Evolutionary conservation across 2,113 vertebrate genomes (phyloP), one percentile per base, ranked within the genome.

Genomic region (Apeltes quadracus): DNA sequence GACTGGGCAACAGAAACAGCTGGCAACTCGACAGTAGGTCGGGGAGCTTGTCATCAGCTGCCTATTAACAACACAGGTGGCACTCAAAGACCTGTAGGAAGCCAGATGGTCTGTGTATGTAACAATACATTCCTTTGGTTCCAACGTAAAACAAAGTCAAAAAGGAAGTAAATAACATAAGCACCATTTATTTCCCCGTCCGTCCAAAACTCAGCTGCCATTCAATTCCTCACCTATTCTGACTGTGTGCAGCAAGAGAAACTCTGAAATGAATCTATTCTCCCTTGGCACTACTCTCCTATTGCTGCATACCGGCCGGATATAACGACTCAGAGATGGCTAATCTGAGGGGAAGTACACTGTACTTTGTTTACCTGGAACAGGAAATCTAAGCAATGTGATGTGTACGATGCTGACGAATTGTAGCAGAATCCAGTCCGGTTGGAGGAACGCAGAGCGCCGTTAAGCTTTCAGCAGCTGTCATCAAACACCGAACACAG

Each of bases 381-480:
- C 43, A 48, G 10, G 29, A 18, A 56, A 51, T 58, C 57, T 36
- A 7, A 34, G 32, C 32, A 58, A 61, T 7, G 1, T 25, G 36
- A 18, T 62, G 25, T 66, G 67, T 39, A 9, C 32, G 46, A 56
- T 44, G 32, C 12, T 16, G 43, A 55, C 77, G 71, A 57, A 61
- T 36, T 57, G 48, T 9, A 41, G 69, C 50, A 43, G 57, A 76
- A 79, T 53, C 23, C 46, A 72, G 46, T 53, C 32, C 8, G 34
- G 14, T 34, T 34, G 25, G 50, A n/a, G 64, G 32, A 34, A 69
- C 56, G 63, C 46, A 9, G 43, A 83, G 53, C 44, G 2, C 54
- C 23, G 51, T 65, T 68, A 75, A 64, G 75, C 54, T 81, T 78
- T 83, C 58, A 81, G 48, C 48, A 0, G 48, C 69, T 72, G 54